Base-by-base conservation (phyloP, 2,113 vertebrate species). In the Dendropsophus ebraccatus region DNA sequence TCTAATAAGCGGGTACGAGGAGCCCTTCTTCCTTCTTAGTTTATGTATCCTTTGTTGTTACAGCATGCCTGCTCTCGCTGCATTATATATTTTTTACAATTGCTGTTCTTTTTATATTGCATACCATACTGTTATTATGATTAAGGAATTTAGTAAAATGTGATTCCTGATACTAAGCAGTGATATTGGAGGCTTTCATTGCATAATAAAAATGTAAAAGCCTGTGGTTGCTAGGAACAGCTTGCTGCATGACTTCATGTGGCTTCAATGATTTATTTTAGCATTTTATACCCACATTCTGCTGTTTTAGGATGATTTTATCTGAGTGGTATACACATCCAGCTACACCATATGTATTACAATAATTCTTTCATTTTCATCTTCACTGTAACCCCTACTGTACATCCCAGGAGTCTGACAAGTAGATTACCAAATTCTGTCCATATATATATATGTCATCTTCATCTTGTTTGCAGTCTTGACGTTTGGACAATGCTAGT, bases 191-290 rank as follows among this genome's bases (percentile, higher is more conserved):
- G 16, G 56, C 65, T 81, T 81, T 25, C 56, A 69, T 86, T 80
- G 76, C 77, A 86, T 60, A 81, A 65, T 65, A 70, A 45, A 86
- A 47, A 72, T 79, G 21, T 81, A 54, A 86, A 69, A 70, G 76
- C 65, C 65, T 86, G 54, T 60, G 76, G 65, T 86, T 69, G 17
- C 35, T 72, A 45, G 49, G 35, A 86, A 73, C 76, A 81, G 84
- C 75, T 79, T 86, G 84, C 32, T 81, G 50, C 67, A 23, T 86
- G 75, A 86, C 76, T 69, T 86, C 84, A 76, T 80, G 84, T 58
- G n/a, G 84, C 35, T 86, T 35, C 56, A 32, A 86, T 73, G 76
- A 86, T 86, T 80, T 86, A 86, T 86, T 49, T 70, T 14, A 80
- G n/a, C 75, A 58, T 47, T 86, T 86, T 50, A 67, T 86, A 25